These are phyloP conservation scores for Drosophila ambigua DNA, from an alignment of 1,140 invertebrate genomes.

Conservation along the genomic window DNA sequence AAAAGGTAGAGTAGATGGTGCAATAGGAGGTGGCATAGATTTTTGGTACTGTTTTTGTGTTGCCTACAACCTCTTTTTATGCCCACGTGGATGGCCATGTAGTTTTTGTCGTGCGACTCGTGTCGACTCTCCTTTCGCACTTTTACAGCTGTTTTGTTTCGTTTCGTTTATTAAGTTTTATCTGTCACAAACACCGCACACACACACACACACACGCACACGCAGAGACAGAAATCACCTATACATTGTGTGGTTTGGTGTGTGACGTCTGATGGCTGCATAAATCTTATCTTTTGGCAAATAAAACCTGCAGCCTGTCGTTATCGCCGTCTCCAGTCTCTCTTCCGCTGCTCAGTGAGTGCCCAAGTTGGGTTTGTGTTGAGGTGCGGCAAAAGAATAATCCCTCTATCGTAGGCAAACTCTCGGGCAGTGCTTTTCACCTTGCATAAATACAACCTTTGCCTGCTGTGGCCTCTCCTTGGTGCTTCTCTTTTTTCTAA, in stretches of 20 bases:
- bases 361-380: too few relatives aligned
- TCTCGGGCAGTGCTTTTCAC: too few relatives aligned
- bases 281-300: slow-evolving; percentile 42
- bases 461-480: background rate
- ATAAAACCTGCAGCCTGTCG: slow-evolving; percentile 51
- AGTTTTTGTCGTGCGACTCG: slow-evolving; percentile 11
- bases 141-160: slow-evolving; percentile 45
- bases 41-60: slow-evolving; percentile 19
- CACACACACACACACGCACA: slow-evolving; percentile 6
- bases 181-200: slow-evolving; percentile 48
- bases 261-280: slow-evolving; percentile 21
- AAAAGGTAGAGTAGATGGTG: slow-evolving; percentile 3
- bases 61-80: slow-evolving; percentile 46
- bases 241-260: too few relatives aligned
- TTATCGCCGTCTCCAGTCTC: slow-evolving; percentile 7
- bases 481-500: background rate
- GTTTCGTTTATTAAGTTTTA: slow-evolving; percentile 66
- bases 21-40: slow-evolving; percentile 24
- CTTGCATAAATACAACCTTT: too few relatives aligned
- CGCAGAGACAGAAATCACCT: fast-evolving
- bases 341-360: background rate
- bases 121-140: slow-evolving; percentile 18
- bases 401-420: too few relatives aligned
- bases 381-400: too few relatives aligned
- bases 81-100: slow-evolving; percentile 36